Percentiles rank a stretch among this genome's conserved stretches.
Evolutionary conservation across 2,888 invertebrate genomes (phyloP).

Genomic region (Cosmorhoe ocellata): DNA sequence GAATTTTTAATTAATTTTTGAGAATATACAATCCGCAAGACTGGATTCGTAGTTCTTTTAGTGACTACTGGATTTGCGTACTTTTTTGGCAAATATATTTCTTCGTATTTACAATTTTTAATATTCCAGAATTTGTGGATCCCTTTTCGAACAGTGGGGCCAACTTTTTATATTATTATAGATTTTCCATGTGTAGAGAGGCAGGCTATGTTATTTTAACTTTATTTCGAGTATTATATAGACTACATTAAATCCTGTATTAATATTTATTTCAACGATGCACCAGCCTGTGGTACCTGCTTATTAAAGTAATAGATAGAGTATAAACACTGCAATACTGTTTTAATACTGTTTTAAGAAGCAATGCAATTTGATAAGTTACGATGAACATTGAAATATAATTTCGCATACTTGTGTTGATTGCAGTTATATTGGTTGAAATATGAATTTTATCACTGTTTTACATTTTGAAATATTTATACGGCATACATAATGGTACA

Average conservation of each 20-base stretch:
- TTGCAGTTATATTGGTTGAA: constrained; percentile 75
- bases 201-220: constrained; percentile 27
- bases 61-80: constrained; percentile 57
- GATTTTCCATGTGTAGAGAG: constrained; percentile 34
- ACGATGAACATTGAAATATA: constrained; percentile 63
- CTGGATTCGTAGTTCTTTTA: constrained; percentile 70
- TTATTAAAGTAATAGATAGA: constrained; percentile 59
- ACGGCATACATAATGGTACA: constrained; percentile 81
- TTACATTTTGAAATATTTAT: constrained; percentile 84
- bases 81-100: constrained; percentile 53
- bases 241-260: constrained; percentile 17
- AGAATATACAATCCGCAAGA: constrained; percentile 70
- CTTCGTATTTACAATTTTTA: constrained; percentile 62
- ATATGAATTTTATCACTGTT: constrained; percentile 83
- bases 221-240: constrained; percentile 25
- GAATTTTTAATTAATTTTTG: constrained; percentile 59
- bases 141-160: constrained; percentile 74
- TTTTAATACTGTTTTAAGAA: constrained; percentile 46
- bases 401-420: constrained; percentile 69
- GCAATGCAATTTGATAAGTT: constrained; percentile 41
- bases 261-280: constrained; percentile 33
- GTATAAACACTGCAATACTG: constrained; percentile 36
- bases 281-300: constrained; percentile 72
- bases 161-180: constrained; percentile 73
- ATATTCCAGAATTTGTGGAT: constrained; percentile 70